These are phyloP conservation scores for Drosophila micromelanica DNA, from an alignment of 1,140 invertebrate genomes.

Conservation along the genomic window DNA sequence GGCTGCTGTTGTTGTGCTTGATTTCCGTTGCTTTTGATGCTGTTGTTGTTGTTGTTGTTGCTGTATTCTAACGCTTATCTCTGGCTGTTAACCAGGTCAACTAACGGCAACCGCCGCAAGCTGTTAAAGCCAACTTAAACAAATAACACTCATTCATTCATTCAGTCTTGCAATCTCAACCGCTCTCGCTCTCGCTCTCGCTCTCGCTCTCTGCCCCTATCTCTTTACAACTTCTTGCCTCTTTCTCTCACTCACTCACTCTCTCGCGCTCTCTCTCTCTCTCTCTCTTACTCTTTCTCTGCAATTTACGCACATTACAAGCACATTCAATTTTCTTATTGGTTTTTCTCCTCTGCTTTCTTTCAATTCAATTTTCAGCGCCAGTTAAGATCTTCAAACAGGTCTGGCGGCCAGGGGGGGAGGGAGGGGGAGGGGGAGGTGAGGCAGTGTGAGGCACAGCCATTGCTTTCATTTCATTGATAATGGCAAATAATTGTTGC, in stretches of 20 bases:
- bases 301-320: slow-evolving; percentile 57
- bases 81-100: slow-evolving; percentile 72
- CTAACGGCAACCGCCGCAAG: slow-evolving; percentile 76
- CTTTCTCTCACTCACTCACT: too few relatives aligned
- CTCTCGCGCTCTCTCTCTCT: slow-evolving; percentile 14
- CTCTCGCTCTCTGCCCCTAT: too few relatives aligned
- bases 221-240: too few relatives aligned
- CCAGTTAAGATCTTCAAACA: slow-evolving; percentile 3
- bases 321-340: slow-evolving; percentile 40
- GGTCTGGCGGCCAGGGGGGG: slow-evolving; percentile 4
- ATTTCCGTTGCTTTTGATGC: slow-evolving; percentile 49
- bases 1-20: slow-evolving; percentile 30
- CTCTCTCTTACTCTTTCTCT: slow-evolving; percentile 6
- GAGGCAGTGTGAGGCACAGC: too few relatives aligned
- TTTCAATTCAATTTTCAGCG: slow-evolving; percentile 54
- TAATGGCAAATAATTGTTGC: slow-evolving; percentile 71
- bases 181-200: slow-evolving; percentile 24
- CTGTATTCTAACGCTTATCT: slow-evolving; percentile 59
- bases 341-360: slow-evolving; percentile 53
- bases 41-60: too few relatives aligned
- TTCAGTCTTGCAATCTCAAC: slow-evolving; percentile 35
- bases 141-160: slow-evolving; percentile 77
- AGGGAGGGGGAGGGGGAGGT: neutral
- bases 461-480: slow-evolving; percentile 9
- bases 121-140: slow-evolving; percentile 78